Conservation (phyloP, 2,888 invertebrate species). For the Clitarchus hookeri region DNA sequence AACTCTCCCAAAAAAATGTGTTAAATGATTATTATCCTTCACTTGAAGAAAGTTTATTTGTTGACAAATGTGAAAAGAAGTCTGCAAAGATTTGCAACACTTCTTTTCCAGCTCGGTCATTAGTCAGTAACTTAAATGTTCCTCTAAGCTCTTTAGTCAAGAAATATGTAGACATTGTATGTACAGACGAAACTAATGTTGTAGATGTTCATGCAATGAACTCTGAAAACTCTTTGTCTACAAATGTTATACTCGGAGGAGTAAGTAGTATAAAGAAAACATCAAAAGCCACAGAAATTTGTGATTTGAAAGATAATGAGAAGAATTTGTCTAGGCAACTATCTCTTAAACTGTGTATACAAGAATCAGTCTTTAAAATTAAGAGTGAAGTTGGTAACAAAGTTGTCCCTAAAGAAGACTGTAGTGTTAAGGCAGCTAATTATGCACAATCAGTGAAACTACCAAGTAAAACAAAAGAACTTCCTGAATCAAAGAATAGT, state of each 20-base stretch:
- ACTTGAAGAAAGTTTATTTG: conserved; percentile 35
- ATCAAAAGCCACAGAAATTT: neutral
- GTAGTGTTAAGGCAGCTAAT: neutral
- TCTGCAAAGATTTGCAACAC: conserved; percentile 20
- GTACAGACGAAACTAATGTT: neutral
- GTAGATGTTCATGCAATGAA: neutral
- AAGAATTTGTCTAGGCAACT: neutral
- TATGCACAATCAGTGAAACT: neutral
- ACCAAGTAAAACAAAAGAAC: conserved; percentile 27
- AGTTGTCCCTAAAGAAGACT: neutral
- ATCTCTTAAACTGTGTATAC: neutral
- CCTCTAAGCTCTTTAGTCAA: conserved; percentile 5
- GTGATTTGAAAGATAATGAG: neutral
- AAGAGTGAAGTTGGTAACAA: conserved; percentile 31
- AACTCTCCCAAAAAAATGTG: conserved; percentile 15
- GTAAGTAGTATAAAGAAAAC: neutral
- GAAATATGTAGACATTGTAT: conserved; percentile 5
- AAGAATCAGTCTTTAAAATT: conserved; percentile 30
- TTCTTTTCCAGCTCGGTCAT: conserved; percentile 1
- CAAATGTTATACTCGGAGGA: neutral
- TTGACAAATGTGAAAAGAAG: conserved; percentile 33
- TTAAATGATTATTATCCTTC: conserved; percentile 36
- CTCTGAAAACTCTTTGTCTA: neutral
- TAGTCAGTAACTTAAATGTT: conserved; percentile 30
- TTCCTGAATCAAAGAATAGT: conserved; percentile 35